A percentile compares a stretch with the other conserved stretches of the same genome.
Conservation (phyloP, 1,140 invertebrate genomes). For the Pachypeltis micranthus region DNA sequence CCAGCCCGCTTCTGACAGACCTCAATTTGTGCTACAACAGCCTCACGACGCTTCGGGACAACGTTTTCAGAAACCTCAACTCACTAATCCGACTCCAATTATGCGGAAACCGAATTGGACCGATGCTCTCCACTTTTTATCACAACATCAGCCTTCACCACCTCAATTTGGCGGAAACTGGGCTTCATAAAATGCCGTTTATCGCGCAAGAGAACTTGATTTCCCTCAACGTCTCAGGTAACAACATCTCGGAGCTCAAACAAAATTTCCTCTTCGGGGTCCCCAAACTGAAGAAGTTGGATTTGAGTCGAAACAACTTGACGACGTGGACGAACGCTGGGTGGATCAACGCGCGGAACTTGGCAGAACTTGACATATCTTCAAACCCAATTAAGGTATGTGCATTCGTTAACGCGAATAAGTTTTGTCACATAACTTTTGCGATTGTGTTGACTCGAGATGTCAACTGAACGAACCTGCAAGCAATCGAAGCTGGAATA, state of each 20-base stretch:
- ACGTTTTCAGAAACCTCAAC: slow-evolving; percentile 70
- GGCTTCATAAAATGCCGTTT: slow-evolving; percentile 56
- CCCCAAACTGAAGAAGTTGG: slow-evolving; percentile 47
- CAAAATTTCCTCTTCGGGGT: slow-evolving; percentile 50
- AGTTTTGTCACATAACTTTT: too few species aligned
- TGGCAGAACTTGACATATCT: slow-evolving; percentile 50
- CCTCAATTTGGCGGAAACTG: slow-evolving; percentile 59
- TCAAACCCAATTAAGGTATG: slow-evolving; percentile 50
- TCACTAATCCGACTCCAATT: slow-evolving; percentile 66
- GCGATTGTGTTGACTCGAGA: too few species aligned
- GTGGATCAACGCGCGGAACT: slow-evolving; percentile 42
- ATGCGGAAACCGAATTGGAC: slow-evolving; percentile 61
- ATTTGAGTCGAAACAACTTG: slow-evolving; percentile 54
- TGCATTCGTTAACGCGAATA: too few species aligned
- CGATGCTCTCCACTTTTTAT: slow-evolving; percentile 78
- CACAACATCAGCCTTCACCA: slow-evolving; percentile 69
- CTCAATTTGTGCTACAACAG: slow-evolving; percentile 69
- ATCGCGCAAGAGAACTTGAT: slow-evolving; percentile 58
- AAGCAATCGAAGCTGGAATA: too few species aligned
- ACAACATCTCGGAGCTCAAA: slow-evolving; percentile 49
- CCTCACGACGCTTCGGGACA: slow-evolving; percentile 73
- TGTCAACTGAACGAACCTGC: too few species aligned
- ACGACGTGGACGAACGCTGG: slow-evolving; percentile 48
- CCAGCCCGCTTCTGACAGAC: slow-evolving; percentile 60
- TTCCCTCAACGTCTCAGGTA: slow-evolving; percentile 60